A percentile compares a stretch with the other conserved stretches of the same genome.
These are phyloP conservation scores for Syngnathus acus DNA, from an alignment of 2,797 vertebrate genomes.

Conservation along the genomic window DNA sequence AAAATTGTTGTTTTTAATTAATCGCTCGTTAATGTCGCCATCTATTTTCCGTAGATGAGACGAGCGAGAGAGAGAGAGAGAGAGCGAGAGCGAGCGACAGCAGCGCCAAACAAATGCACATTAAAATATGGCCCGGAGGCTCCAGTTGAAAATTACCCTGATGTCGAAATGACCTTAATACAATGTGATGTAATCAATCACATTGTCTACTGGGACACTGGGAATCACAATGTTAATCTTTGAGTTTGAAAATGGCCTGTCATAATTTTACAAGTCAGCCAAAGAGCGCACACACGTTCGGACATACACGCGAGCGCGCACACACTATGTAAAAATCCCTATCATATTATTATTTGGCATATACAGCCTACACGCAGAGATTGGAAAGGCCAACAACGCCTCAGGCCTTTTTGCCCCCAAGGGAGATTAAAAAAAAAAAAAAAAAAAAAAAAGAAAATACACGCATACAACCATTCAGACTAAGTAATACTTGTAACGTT, in stretches of 20 bases:
- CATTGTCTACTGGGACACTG: conserved; percentile 66
- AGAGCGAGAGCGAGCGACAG: conserved; percentile 47
- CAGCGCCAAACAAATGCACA: conserved; percentile 65
- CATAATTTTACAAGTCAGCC: conserved; percentile 48
- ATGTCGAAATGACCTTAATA: conserved; percentile 71
- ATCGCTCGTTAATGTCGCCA: conserved; percentile 69
- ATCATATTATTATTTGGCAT: conserved; percentile 3
- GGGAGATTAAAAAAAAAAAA: not conserved
- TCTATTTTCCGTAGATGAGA: conserved; percentile 61
- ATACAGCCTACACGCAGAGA: not conserved
- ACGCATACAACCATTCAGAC: too few species aligned
- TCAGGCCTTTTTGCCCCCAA: not conserved
- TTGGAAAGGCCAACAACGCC: conserved; percentile 19
- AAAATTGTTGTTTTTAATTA: conserved; percentile 64
- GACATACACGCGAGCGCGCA: not conserved
- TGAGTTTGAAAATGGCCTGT: conserved; percentile 45
- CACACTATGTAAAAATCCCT: conserved; percentile 6
- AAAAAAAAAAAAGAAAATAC: too few species aligned
- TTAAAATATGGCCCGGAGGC: conserved; percentile 63
- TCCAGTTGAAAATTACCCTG: conserved; percentile 67
- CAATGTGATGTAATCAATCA: conserved; percentile 75
- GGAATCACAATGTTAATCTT: conserved; percentile 69
- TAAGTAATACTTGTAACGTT: too few species aligned
- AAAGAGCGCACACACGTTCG: conserved; percentile 1
- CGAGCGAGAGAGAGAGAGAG: conserved; percentile 33